Evolutionary conservation across 92 coral and sea anemone species (phyloP).

Genomic region (Montipora capitata): DNA sequence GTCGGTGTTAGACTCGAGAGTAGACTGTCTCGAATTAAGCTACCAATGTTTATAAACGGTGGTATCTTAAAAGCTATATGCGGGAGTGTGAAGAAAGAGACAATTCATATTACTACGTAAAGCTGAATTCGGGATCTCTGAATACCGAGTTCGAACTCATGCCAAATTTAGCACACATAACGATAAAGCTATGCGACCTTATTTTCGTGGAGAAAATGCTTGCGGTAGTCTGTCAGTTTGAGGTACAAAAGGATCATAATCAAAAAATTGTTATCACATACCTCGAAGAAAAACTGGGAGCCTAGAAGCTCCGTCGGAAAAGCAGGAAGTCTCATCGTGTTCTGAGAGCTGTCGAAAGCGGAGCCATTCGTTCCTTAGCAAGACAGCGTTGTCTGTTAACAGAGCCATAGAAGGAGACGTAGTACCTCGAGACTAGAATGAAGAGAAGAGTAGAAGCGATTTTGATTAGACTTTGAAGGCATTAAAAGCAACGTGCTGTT

Average conservation of each 20-base stretch:
- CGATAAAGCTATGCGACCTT: not conserved
- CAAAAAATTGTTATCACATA: not conserved
- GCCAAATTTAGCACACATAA: no score
- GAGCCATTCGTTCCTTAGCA: conserved; percentile 84
- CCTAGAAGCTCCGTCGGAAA: conserved; percentile 69
- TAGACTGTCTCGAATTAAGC: no score
- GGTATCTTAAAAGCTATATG: no score
- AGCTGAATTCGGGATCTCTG: not conserved
- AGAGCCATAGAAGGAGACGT: conserved; percentile 60
- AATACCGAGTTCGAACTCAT: no score
- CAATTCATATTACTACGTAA: not conserved
- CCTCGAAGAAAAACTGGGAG: conserved; percentile 87
- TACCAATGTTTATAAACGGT: no score
- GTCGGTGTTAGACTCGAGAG: no score
- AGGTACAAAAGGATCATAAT: no score
- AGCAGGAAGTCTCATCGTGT: conserved; percentile 76
- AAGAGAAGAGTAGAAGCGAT: not conserved
- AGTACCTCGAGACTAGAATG: conserved; percentile 62
- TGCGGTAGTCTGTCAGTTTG: no score
- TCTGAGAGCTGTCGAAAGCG: conserved; percentile 76
- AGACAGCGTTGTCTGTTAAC: conserved; percentile 60
- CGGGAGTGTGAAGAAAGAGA: not conserved
- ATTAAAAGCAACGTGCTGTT: not conserved
- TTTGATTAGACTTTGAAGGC: not conserved
- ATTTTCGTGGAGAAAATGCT: no score